phyloP scores from a whole-genome alignment of 53 echinoderm and acorn worm species.

The Paelopatides confundens region DNA sequence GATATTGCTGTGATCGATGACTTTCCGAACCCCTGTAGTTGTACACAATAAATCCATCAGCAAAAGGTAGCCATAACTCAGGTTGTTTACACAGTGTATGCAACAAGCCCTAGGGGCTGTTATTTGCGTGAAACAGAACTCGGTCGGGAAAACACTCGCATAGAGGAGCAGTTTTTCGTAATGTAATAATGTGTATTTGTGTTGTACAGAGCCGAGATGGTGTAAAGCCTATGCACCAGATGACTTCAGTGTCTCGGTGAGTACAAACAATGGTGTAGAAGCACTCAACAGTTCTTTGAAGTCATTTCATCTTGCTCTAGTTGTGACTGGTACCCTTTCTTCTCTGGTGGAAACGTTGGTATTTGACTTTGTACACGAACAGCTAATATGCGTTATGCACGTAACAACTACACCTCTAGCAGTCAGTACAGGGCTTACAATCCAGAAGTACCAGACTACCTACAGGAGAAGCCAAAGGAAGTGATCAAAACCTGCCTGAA shows the following conservation, averaged over 20 bases:
- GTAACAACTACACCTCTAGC: background rate
- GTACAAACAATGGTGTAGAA: constrained; percentile 1
- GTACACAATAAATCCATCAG: too few relatives aligned
- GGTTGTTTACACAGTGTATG: too few relatives aligned
- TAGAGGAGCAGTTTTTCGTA: too few relatives aligned
- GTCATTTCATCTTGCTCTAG: background rate
- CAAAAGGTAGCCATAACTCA: background rate
- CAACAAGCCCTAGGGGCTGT: too few relatives aligned
- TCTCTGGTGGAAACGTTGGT: background rate
- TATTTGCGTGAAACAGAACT: too few relatives aligned
- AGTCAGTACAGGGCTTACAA: constrained; percentile 1
- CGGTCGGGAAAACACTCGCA: too few relatives aligned
- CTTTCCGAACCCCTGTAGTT: too few relatives aligned
- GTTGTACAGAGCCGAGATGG: too few relatives aligned
- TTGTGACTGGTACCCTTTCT: background rate
- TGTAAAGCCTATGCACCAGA: background rate
- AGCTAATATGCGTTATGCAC: background rate
- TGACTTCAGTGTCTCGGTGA: background rate
- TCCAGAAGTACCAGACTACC: background rate
- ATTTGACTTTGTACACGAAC: background rate
- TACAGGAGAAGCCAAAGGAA: background rate
- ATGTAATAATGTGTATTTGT: too few relatives aligned
- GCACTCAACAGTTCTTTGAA: background rate
- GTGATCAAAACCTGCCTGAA: background rate
- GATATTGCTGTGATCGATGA: too few relatives aligned